Base-by-base conservation (phyloP, 2,888 invertebrate species). In the Heteromyza rotundicornis region DNA sequence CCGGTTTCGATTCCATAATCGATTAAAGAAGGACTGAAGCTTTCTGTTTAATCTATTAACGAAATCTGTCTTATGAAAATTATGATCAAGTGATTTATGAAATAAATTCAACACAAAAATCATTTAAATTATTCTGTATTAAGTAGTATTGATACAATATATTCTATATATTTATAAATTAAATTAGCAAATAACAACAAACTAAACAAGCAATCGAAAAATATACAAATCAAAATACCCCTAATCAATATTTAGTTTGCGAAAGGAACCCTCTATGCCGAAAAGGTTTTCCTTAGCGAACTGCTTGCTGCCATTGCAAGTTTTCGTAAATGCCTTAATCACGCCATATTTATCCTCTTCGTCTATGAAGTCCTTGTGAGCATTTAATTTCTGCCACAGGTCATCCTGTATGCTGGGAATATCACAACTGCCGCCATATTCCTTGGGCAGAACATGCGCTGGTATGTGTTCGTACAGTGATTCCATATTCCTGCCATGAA, bases 361-460 rank as follows among this genome's bases (percentile, higher is more conserved):
- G 10, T 57, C 27, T 32, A 65, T 60, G 40, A 63, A 62, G 0
- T 67, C 62, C 2, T 59, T 67, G 47, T 65, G 49, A 5, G 53
- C 60, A 3, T 56, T 57, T 2, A 71, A 35, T 1, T n/a, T 52
- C n/a, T 64, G 64, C 60, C 64, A 67, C 1, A 64, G 0, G 10
- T 66, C 54, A 1, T 62, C 65, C 19, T 59, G 47, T 16, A 67
- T 23, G 1, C 59, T 56, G 12, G 16, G 12, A 7, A 56, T 20
- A 10, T 60, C 63, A 35, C 47, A 60, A n/a, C 84, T 82, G 0
- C 89, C 89, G 12, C 89, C 89, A 69, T 89, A 89, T 72, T 89
- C 89, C 2, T 76, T 80, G 2, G 89, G 89, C 27, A 89, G 76
- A 44, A 87, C 79, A 2, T 85, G 82, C 70, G 85, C 84, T 16